These are phyloP conservation scores for Indicator maculatus DNA, from an alignment of 2,113 vertebrate genomes.

Conservation along the genomic window DNA sequence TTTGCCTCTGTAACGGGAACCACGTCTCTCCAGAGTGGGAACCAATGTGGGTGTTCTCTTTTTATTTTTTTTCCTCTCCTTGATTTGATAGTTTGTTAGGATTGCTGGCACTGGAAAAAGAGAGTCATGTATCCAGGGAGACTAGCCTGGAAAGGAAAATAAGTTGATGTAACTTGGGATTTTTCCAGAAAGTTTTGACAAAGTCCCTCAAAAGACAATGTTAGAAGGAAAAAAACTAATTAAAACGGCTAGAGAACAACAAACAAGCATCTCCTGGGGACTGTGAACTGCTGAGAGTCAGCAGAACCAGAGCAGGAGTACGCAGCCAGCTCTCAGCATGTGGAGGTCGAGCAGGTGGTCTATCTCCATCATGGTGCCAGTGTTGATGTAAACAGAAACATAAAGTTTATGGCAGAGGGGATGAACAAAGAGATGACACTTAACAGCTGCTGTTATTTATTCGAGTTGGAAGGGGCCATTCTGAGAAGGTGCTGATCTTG, in stretches of 20 bases:
- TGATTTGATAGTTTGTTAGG: not conserved
- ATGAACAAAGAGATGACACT: not conserved
- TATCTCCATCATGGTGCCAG: not conserved
- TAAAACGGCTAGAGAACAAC: not conserved
- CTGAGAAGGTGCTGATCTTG: not conserved
- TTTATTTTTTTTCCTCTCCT: not conserved
- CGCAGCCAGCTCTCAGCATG: not conserved
- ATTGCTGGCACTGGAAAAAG: not conserved
- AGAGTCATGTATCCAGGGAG: not conserved
- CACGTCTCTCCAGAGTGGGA: not conserved
- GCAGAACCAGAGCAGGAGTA: not conserved
- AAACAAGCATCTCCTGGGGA: not conserved
- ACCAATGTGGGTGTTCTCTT: not conserved
- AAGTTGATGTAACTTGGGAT: not conserved
- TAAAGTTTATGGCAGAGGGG: not conserved
- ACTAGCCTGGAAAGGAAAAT: not conserved
- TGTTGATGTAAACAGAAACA: not conserved
- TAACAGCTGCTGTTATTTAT: not conserved
- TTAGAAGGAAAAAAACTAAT: not conserved
- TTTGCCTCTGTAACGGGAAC: not conserved
- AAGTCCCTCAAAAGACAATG: not conserved
- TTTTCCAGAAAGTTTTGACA: not conserved
- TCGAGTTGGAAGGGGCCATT: not conserved
- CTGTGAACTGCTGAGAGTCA: not conserved
- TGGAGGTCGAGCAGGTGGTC: not conserved